Evolutionary conservation across 2,113 vertebrate genomes (phyloP).

Genomic region (Apus apus): DNA sequence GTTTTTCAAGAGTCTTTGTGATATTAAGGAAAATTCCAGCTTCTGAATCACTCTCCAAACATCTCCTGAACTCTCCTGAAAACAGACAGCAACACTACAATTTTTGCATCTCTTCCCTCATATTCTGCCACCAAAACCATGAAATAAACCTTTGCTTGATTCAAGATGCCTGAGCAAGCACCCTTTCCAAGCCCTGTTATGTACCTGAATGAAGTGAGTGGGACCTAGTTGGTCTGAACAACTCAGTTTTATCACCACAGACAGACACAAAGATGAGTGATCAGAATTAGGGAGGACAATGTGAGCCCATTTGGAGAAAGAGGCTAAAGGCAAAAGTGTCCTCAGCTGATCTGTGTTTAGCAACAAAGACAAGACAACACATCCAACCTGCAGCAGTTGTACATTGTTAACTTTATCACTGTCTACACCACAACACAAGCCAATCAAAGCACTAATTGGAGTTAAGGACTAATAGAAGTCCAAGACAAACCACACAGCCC

Average conservation of each 20-base stretch:
- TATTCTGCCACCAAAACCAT: background rate
- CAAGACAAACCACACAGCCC: background rate
- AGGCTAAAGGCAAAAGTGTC: background rate
- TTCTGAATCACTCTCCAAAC: background rate
- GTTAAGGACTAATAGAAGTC: background rate
- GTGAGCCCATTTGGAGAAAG: background rate
- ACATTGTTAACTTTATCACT: background rate
- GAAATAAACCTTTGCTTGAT: background rate
- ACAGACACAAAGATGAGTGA: rapidly evolving
- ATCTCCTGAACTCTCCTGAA: background rate
- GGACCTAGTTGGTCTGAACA: background rate
- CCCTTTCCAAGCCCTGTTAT: background rate
- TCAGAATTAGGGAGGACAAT: background rate
- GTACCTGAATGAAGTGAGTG: rapidly evolving
- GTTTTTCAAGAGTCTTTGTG: background rate
- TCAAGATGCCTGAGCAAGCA: rapidly evolving
- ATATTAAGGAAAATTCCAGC: background rate
- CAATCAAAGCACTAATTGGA: background rate
- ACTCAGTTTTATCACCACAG: background rate
- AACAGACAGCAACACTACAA: rapidly evolving
- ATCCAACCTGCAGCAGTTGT: background rate
- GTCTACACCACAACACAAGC: background rate
- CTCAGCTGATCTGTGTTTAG: background rate
- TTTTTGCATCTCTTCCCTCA: background rate
- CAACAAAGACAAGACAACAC: background rate